Conservation (phyloP, 64 coral and sea anemone species). For the Montipora cactus region DNA sequence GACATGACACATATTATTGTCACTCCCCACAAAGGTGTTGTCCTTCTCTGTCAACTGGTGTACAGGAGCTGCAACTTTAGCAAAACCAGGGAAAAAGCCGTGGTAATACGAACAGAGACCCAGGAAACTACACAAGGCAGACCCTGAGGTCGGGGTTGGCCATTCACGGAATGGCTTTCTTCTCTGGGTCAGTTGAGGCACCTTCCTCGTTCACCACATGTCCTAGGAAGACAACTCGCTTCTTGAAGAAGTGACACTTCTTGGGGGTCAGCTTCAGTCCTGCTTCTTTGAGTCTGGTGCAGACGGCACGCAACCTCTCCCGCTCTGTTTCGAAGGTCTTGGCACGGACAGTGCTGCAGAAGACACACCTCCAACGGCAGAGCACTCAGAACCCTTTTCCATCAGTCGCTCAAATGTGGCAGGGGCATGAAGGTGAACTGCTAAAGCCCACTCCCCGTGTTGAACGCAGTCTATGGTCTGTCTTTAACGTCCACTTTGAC, state of each 20-base stretch:
- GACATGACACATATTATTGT: neutral
- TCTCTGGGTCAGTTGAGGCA: conserved; percentile 6
- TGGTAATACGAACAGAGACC: conserved; percentile 33
- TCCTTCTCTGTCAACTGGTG: neutral
- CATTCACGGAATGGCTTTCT: conserved; percentile 17
- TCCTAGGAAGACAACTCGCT: conserved; percentile 12
- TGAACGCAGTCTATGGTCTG: neutral
- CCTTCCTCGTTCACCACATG: conserved; percentile 18
- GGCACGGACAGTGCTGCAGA: conserved; percentile 14
- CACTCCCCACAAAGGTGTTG: conserved; percentile 2
- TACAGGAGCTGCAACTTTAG: neutral
- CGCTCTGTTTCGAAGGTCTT: conserved; percentile 25
- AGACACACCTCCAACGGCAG: conserved; percentile 37
- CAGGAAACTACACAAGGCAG: conserved; percentile 2
- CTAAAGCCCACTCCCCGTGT: conserved; percentile 10
- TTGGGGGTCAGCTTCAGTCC: conserved; percentile 56
- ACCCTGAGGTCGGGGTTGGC: neutral
- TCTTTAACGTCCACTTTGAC: too few species aligned
- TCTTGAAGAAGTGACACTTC: conserved; percentile 51
- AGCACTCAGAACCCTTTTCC: conserved; percentile 42
- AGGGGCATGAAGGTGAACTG: conserved; percentile 32
- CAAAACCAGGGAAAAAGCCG: conserved; percentile 7
- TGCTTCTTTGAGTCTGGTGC: conserved; percentile 12
- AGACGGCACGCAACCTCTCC: conserved; percentile 8
- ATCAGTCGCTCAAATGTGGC: conserved; percentile 59